phyloP scores from a whole-genome alignment of 1,140 invertebrate genomes.

The Zaprionus capensis region DNA sequence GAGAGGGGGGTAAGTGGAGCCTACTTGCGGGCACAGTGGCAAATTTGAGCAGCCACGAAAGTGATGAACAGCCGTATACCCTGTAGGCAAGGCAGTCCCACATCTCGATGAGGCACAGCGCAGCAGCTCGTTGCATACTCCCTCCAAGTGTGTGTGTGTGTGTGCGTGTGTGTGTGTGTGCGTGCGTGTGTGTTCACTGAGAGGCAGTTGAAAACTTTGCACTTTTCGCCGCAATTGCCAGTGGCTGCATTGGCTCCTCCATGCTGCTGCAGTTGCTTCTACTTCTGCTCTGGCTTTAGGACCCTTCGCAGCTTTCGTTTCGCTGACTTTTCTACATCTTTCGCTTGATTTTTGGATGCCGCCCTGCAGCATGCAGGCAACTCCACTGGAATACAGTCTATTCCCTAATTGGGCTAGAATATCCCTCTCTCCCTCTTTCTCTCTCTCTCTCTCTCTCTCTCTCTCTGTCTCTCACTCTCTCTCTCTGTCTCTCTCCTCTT shows the following conservation, averaged over 20 bases:
- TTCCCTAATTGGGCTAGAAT: neutral
- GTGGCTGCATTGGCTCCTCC: slow-evolving; percentile 17
- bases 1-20: slow-evolving; percentile 36
- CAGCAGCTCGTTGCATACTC: neutral
- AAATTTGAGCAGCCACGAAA: slow-evolving; percentile 46
- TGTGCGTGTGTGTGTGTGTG: slow-evolving; percentile 24
- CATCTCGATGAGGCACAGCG: neutral
- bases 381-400: slow-evolving; percentile 26
- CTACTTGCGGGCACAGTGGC: slow-evolving; percentile 70
- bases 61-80: slow-evolving; percentile 14
- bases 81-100: neutral
- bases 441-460: neutral
- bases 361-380: slow-evolving; percentile 70
- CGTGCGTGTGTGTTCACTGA: slow-evolving; percentile 48
- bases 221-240: slow-evolving; percentile 44
- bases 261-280: neutral
- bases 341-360: slow-evolving; percentile 43
- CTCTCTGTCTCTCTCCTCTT: neutral
- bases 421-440: no score
- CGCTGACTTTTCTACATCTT: slow-evolving; percentile 50
- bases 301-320: slow-evolving; percentile 60
- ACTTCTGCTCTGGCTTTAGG: slow-evolving; percentile 7
- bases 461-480: no score
- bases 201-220: slow-evolving; percentile 78
- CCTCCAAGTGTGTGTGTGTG: slow-evolving; percentile 12